Percentiles rank a stretch among this genome's conserved stretches.
These are phyloP conservation scores for Pangasius djambal DNA, from an alignment of 2,797 vertebrate genomes.

Conservation along the genomic window DNA sequence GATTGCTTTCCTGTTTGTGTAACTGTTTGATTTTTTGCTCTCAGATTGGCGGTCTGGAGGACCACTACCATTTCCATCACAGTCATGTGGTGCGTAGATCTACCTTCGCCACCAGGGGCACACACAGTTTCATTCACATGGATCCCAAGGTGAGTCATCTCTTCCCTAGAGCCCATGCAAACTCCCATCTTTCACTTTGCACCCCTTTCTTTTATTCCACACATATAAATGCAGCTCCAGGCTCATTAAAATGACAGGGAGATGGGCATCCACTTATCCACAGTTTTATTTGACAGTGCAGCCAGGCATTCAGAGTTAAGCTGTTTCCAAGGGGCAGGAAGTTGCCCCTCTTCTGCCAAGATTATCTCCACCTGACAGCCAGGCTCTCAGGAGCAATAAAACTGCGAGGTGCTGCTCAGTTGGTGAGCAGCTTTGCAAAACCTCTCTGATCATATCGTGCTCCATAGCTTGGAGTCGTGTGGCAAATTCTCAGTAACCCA, in stretches of 20 bases:
- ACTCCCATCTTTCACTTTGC: background rate
- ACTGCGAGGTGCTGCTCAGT: constrained; percentile 48
- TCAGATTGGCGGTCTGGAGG: constrained; percentile 88
- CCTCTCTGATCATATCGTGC: constrained; percentile 54
- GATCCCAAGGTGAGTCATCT: constrained; percentile 83
- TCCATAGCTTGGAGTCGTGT: constrained; percentile 40
- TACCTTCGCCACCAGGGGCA: constrained; percentile 76
- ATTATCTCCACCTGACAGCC: constrained; percentile 60
- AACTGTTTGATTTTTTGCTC: constrained; percentile 48
- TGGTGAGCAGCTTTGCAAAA: constrained; percentile 51
- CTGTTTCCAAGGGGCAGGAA: constrained; percentile 55
- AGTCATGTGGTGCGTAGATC: constrained; percentile 87
- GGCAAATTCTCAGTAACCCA: constrained; percentile 49
- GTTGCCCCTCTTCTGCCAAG: constrained; percentile 41
- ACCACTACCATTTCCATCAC: constrained; percentile 92
- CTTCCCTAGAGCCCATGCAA: background rate
- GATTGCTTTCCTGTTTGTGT: background rate
- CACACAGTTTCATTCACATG: constrained; percentile 89
- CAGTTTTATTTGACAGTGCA: constrained; percentile 53
- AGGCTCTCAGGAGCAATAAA: constrained; percentile 59
- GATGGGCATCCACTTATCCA: constrained; percentile 47
- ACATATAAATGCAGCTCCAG: background rate
- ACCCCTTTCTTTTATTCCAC: background rate
- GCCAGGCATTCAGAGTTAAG: constrained; percentile 57
- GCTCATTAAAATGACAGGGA: constrained; percentile 46